Conservation (phyloP, 1,140 invertebrate genomes). For the Chrysoperla carnea region DNA sequence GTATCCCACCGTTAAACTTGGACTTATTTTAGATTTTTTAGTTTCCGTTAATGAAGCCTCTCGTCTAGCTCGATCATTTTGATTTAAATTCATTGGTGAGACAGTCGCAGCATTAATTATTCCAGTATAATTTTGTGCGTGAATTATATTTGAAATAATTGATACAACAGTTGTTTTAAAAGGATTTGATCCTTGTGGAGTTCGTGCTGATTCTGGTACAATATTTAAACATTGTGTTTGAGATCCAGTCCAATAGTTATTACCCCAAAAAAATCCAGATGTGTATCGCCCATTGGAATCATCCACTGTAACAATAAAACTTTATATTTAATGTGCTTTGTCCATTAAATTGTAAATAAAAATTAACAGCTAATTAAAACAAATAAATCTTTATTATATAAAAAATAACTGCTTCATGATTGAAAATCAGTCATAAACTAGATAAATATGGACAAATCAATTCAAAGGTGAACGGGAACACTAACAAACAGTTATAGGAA, state of each 20-base stretch:
- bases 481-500: too few species aligned
- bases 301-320: constrained; percentile 38
- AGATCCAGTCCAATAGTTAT: constrained; percentile 65
- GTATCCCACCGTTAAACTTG: constrained; percentile 12
- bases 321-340: background rate
- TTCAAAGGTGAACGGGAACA: too few species aligned
- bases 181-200: constrained; percentile 1
- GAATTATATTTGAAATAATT: background rate
- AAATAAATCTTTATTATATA: background rate
- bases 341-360: background rate
- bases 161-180: too few species aligned
- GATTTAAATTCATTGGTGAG: background rate
- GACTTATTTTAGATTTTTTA: constrained; percentile 1
- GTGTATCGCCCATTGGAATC: constrained; percentile 64
- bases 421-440: too few species aligned
- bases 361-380: constrained; percentile 1
- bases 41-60: background rate
- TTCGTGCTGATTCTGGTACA: constrained; percentile 13
- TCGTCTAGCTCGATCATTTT: background rate
- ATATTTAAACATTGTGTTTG: constrained; percentile 53
- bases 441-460: too few species aligned
- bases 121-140: background rate
- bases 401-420: background rate
- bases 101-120: background rate
- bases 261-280: constrained; percentile 66